These are phyloP conservation scores for Dryococelus australis DNA, from an alignment of 2,888 invertebrate genomes.

Conservation along the genomic window DNA sequence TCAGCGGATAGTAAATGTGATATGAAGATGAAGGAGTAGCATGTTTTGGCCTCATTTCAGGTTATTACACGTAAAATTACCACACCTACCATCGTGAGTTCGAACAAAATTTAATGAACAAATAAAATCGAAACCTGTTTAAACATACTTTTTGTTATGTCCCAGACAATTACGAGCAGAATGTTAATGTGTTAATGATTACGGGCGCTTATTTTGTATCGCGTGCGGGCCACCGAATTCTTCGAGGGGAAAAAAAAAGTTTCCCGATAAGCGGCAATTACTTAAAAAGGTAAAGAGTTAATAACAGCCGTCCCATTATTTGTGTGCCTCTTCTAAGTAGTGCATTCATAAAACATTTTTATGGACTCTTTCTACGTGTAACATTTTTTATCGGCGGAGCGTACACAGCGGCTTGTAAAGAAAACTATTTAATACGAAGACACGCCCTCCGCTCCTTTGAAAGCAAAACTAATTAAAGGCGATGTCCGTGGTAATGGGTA, in stretches of 20 bases:
- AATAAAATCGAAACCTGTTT: background rate
- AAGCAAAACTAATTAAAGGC: slow-evolving; percentile 16
- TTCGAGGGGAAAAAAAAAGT: background rate
- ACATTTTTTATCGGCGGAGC: background rate
- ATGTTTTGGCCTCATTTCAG: background rate
- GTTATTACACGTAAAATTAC: background rate
- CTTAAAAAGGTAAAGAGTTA: slow-evolving; percentile 6
- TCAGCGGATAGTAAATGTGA: background rate
- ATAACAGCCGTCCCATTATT: background rate
- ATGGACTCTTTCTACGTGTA: background rate
- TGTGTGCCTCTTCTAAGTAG: background rate
- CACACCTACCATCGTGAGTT: background rate
- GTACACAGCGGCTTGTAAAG: background rate
- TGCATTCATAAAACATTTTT: slow-evolving; percentile 1
- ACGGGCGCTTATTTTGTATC: background rate
- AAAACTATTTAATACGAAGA: slow-evolving; percentile 7
- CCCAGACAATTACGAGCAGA: background rate
- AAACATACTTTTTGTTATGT: background rate
- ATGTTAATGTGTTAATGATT: slow-evolving; percentile 1
- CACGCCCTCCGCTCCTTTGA: slow-evolving; percentile 9
- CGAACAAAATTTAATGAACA: background rate
- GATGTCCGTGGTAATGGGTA: background rate
- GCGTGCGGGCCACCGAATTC: background rate
- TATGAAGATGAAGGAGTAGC: background rate
- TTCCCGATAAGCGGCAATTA: background rate